Evolutionary conservation across 2,113 vertebrate species (phyloP), one percentile per base, ranked within the genome.

Genomic region (Carollia perspicillata): DNA sequence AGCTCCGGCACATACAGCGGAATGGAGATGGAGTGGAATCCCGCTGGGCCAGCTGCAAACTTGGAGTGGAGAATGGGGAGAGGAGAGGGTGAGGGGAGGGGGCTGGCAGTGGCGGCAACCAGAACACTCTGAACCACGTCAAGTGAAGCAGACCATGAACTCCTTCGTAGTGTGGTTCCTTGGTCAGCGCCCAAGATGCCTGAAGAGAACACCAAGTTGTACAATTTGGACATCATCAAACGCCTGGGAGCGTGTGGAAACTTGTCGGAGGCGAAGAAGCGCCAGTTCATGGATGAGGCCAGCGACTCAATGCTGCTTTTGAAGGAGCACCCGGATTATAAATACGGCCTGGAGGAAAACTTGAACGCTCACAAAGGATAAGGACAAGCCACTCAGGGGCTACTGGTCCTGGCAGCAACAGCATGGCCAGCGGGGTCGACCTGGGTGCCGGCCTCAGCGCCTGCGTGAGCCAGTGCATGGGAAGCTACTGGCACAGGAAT

Each of bases 291-390:
- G 97, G 99, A 99, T 96, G 99, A 99, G 98, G 99, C 99, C 98
- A 99, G 98, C 98, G 99, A 97, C 99, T 99, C 97, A 94, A 99
- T 99, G 97, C 99, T 99, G 97, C 99, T 99, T 98, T 99, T 99
- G 99, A 99, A 99, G 99, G 99, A 99, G 98, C 99, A 99, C 98
- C 99, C 99, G 99, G 99, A 99, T 99, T 99, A 99, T 98, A 99
- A 99, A 99, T 99, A 99, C 99, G 98, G 99, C 99, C 93, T 99
- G 99, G 98, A 98, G 99, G 99, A 99, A 99, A 99, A 99, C 99
- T 99, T 99, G 99, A 99, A 99, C 99, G 95, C 99, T 99, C 96
- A 99, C 99, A 99, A 99, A 99, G 99, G 99, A 99, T 99, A 99
- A 99, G 98, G 99, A 99, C 99, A 99, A 99, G 89, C 98, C 99